Base-by-base conservation (phyloP, 2,797 vertebrate genomes). In the Lutjanus argentimaculatus region DNA sequence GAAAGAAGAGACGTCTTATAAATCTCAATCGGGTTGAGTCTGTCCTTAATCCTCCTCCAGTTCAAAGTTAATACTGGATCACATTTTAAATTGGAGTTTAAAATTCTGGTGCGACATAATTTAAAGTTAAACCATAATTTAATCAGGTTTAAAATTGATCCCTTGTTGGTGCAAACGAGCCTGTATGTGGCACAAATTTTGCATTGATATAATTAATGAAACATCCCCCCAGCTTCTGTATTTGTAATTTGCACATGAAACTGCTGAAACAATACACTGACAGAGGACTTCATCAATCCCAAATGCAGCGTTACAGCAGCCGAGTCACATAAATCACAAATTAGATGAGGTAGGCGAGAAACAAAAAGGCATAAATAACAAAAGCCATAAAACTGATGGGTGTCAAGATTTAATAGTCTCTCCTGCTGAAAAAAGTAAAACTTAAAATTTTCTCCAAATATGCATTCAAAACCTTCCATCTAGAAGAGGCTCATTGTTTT, bases 191-290 rank as follows among this genome's bases (percentile, higher is more conserved):
- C 16, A 65, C 30, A 65, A 22, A 52, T 25, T 11, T 36, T 17
- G 9, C 14, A 52, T 15, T 6, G 12, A 58, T 19, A 13, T 15
- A 11, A 46, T 43, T 56, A 22, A 71, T 74, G 15, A 57, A 52
- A 79, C 8, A 55, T 65, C 40, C 22, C 5, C 1, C 53, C 19
- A 43, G 5, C 21, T 45, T 25, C 30, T 71, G 49, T 36, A 65
- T 78, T 78, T 78, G 45, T 48, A 49, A 46, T 59, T 72, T 40
- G 5, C 61, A 68, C 8, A 57, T 56, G 7, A 75, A 79, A 81
- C n/a, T 58, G 46, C 66, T 21, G 62, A 75, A 70, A 68, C 36
- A 56, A 13, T 7, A 61, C 19, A 22, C 1, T 16, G 15, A 67
- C 2, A 53, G n/a, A 48, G 45, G 52, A 12, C 16, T 9, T 40